phyloP scores from a whole-genome alignment of 2,797 vertebrate genomes.

The Amphiprion clarkii region DNA sequence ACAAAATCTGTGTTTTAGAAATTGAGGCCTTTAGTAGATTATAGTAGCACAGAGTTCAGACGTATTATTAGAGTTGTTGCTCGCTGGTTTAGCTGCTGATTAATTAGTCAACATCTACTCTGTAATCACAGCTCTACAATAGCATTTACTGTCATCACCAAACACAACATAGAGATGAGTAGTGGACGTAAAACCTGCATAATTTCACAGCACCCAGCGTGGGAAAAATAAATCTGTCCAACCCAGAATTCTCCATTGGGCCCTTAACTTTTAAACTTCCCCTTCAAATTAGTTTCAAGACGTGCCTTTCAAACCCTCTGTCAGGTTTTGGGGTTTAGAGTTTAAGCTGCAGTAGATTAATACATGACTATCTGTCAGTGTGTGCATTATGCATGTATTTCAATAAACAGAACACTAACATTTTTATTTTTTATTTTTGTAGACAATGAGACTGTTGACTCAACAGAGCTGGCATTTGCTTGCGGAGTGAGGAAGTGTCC shows the following conservation, averaged over 20 bases:
- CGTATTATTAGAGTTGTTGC: slow-evolving; percentile 73
- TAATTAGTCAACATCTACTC: slow-evolving; percentile 76
- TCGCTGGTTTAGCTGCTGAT: slow-evolving; percentile 66
- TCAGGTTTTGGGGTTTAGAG: too few species aligned
- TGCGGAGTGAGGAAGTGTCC: slow-evolving; percentile 95
- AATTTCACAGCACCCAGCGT: slow-evolving; percentile 7
- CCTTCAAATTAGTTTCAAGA: background rate
- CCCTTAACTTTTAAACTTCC: background rate
- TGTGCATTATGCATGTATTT: too few species aligned
- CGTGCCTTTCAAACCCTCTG: too few species aligned
- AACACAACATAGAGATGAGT: slow-evolving; percentile 16
- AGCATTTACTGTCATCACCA: slow-evolving; percentile 69
- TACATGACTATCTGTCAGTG: too few species aligned
- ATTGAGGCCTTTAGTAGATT: slow-evolving; percentile 46
- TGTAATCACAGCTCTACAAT: slow-evolving; percentile 73
- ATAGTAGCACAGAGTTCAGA: slow-evolving; percentile 55
- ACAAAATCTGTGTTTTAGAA: slow-evolving; percentile 49
- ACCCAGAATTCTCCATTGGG: background rate
- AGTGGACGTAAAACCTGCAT: slow-evolving; percentile 19
- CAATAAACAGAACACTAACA: too few species aligned
- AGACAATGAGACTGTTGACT: too few species aligned
- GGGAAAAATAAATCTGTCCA: background rate
- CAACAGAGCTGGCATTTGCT: too few species aligned
- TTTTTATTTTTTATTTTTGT: too few species aligned
- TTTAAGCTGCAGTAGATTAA: too few species aligned